Conservation (phyloP, 1,140 invertebrate genomes). For the Nixonia krombeini region DNA sequence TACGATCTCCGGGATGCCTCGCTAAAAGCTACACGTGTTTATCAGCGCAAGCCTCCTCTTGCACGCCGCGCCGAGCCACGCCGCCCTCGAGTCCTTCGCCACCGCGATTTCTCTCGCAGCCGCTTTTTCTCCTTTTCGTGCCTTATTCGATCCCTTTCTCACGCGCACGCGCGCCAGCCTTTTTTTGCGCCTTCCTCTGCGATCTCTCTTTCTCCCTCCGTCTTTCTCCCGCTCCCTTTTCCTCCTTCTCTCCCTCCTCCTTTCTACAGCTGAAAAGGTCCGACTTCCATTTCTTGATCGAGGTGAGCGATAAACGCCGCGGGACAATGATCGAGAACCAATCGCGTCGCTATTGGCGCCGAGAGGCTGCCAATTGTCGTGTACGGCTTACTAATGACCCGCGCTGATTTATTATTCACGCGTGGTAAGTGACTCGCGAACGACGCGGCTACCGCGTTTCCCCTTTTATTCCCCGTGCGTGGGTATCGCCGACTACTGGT, state of each 20-base stretch:
- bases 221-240: constrained; percentile 14
- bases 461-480: not conserved
- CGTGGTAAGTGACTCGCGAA: constrained; percentile 9
- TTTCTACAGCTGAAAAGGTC: constrained; percentile 11
- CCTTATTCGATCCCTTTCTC: constrained; percentile 37
- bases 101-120: constrained; percentile 52
- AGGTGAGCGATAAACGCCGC: constrained; percentile 24
- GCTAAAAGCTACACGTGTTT: constrained; percentile 73
- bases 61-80: constrained; percentile 27
- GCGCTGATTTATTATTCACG: constrained; percentile 25
- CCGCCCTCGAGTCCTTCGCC: constrained; percentile 50
- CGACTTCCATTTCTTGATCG: constrained; percentile 39
- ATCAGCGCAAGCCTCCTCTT: constrained; percentile 61
- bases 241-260: constrained; percentile 20
- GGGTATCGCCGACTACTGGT: not conserved
- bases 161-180: constrained; percentile 32
- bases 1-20: constrained; percentile 69
- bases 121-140: constrained; percentile 28
- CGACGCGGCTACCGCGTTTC: not conserved
- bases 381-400: constrained; percentile 40
- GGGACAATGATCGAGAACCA: constrained; percentile 43
- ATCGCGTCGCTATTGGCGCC: constrained; percentile 35
- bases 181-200: constrained; percentile 20
- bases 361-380: constrained; percentile 27
- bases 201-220: constrained; percentile 21